phyloP scores from a whole-genome alignment of 2,113 vertebrate genomes.

The Camarhynchus parvulus region DNA sequence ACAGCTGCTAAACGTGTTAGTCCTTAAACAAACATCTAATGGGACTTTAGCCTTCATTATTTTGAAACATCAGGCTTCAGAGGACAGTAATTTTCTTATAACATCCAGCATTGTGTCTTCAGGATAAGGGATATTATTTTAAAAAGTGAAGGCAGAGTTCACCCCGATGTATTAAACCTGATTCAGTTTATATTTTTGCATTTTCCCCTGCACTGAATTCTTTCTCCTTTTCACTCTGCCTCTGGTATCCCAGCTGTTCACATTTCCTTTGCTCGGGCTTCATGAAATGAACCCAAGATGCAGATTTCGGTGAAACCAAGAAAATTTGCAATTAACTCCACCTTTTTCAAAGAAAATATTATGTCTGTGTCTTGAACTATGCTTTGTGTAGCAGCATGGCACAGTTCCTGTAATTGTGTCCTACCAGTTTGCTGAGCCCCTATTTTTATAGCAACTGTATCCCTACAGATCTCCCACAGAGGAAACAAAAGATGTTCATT shows the following conservation, averaged over 20 bases:
- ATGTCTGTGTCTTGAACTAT: background rate
- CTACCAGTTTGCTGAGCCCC: background rate
- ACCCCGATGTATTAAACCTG: background rate
- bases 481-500: slow-evolving; percentile 41
- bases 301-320: background rate
- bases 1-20: slow-evolving; percentile 27
- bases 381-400: background rate
- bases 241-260: slow-evolving; percentile 14
- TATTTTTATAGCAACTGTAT: background rate
- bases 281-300: background rate
- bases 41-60: slow-evolving; percentile 5
- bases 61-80: slow-evolving; percentile 12
- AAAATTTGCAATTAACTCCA: slow-evolving; percentile 1
- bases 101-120: background rate
- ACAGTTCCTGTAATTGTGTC: background rate
- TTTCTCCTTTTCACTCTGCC: background rate
- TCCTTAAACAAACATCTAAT: slow-evolving; percentile 35
- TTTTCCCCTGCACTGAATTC: background rate
- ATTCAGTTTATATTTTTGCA: background rate
- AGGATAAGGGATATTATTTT: background rate
- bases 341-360: background rate
- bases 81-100: background rate
- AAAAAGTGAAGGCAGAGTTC: background rate
- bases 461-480: background rate
- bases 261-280: background rate